Evolutionary conservation across 64 coral and sea anemone genomes (phyloP).

Genomic region (Stichodactyla helianthus): DNA sequence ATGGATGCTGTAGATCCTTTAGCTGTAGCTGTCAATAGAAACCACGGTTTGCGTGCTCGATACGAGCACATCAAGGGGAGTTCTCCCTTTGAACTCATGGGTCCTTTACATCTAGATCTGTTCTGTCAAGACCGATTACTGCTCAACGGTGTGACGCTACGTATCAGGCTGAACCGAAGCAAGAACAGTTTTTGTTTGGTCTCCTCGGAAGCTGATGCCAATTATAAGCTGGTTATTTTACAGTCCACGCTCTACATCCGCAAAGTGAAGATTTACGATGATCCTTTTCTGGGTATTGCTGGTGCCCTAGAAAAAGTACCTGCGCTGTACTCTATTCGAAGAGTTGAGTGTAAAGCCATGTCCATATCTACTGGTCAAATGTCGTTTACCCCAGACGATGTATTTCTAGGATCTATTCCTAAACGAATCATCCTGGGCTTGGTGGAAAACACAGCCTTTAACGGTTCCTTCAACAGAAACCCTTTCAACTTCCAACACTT

Average conservation of each 20-base stretch:
- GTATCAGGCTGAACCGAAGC: conserved; percentile 15
- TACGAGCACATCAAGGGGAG: neutral
- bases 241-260: neutral
- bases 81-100: conserved; percentile 9
- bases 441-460: conserved; percentile 24
- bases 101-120: conserved; percentile 14
- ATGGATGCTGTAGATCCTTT: conserved; percentile 12
- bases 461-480: neutral
- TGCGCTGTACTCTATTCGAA: conserved; percentile 1
- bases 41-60: neutral
- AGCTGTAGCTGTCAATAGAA: conserved; percentile 2
- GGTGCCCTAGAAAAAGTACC: neutral
- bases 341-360: conserved; percentile 23
- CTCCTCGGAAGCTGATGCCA: neutral
- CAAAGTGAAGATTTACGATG: neutral
- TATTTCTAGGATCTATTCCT: conserved; percentile 28
- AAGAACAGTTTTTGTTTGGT: conserved; percentile 25
- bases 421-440: conserved; percentile 6
- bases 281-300: conserved; percentile 5
- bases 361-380: neutral
- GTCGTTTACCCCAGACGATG: neutral
- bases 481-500: conserved; percentile 42
- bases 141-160: conserved; percentile 8
- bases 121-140: conserved; percentile 23
- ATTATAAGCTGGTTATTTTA: conserved; percentile 7